Evolutionary conservation across 2,113 vertebrate species (phyloP).

Genomic region (Lanius collurio): DNA sequence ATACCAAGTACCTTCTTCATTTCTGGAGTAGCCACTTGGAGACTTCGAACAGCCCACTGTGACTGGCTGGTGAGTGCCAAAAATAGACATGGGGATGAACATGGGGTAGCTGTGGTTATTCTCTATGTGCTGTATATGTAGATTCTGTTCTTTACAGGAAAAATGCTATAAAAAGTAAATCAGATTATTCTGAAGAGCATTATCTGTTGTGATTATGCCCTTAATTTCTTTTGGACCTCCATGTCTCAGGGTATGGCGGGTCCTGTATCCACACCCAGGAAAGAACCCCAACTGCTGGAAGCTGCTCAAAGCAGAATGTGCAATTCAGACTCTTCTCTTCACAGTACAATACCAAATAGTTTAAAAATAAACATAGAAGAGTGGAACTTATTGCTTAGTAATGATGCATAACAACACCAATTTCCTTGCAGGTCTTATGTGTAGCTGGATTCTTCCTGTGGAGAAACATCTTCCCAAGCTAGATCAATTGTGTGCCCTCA

Average conservation of each 20-base stretch:
- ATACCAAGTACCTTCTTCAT: not conserved
- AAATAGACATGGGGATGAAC: not conserved
- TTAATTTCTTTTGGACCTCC: not conserved
- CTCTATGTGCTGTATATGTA: rapidly evolving
- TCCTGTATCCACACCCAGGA: not conserved
- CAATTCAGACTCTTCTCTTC: not conserved
- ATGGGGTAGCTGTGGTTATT: not conserved
- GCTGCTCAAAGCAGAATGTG: not conserved
- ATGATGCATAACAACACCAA: not conserved
- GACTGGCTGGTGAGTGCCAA: not conserved
- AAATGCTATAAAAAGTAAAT: not conserved
- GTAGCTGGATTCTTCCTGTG: not conserved
- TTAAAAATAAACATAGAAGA: not conserved
- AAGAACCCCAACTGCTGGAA: not conserved
- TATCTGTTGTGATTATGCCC: not conserved
- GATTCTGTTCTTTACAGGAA: not conserved
- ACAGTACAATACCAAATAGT: not conserved
- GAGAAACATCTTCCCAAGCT: not conserved
- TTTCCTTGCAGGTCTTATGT: not conserved
- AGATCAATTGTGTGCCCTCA: not conserved
- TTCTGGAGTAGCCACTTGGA: not conserved
- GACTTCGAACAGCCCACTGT: not conserved
- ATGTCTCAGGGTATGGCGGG: not conserved
- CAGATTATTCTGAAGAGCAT: not conserved
- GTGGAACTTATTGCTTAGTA: not conserved